Base-by-base conservation (phyloP, 2,797 vertebrate species). In the Sus cebifrons region DNA sequence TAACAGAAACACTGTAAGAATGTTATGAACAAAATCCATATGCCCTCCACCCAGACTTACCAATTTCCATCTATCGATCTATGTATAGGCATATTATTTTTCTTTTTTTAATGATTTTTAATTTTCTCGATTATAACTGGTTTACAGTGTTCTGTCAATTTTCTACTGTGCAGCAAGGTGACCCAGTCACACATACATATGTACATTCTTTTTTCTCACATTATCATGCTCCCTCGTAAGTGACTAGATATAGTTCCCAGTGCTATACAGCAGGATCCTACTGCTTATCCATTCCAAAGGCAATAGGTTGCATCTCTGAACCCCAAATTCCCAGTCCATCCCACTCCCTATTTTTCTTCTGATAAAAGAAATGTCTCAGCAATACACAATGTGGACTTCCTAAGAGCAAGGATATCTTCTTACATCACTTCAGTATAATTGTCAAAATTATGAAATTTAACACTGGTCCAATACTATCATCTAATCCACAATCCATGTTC, bases 401-500 rank as follows among this genome's bases (percentile, higher is more conserved):
- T 70, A 73, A 79, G 74, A 79, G 20, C 16, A 91, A 95, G 15
- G 9, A 29, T 49, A 73, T 73, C 65, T 79, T 86, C 27, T 64
- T 58, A 27, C 3, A 21, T 58, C 56, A 17, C 8, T 79, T 56
- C 56, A 23, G n/a, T 20, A 62, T 18, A 86, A 58, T 73, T 73
- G 10, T 73, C 21, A 86, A 65, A 94, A 27, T 89, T 62, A 70
- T 73, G 27, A 71, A 71, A 71, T 54, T 54, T 90, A 54, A 89
- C 15, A 85, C 32, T 54, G 65, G 78, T 54, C 27, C 7, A 71
- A 9, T 56, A 73, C 44, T 74, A 94, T 49, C 6, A 56, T 85
- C 18, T 88, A 93, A 52, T 44, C 20, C 56, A 86, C 6, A 73
- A 17, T 73, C 29, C 13, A 29, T 79, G 73, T 27, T 74, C 56